These are phyloP conservation scores for Mola mola DNA, from an alignment of 2,113 vertebrate species.

Conservation along the genomic window DNA sequence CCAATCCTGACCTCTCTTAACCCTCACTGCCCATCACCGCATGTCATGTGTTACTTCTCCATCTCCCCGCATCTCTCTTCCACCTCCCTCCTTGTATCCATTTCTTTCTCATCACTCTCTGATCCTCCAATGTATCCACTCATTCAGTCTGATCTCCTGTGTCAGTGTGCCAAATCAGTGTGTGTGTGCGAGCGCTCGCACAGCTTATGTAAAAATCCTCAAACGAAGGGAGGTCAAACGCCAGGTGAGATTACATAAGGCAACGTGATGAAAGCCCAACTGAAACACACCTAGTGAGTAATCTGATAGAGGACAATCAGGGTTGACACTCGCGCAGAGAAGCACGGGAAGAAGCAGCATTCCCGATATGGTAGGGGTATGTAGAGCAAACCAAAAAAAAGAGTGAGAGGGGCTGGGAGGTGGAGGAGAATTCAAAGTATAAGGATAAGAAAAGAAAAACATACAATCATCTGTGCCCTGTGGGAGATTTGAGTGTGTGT, in stretches of 20 bases:
- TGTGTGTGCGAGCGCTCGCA: conserved; percentile 7
- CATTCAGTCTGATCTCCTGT: conserved; percentile 68
- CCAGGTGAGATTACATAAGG: conserved; percentile 71
- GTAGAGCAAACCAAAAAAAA: neutral
- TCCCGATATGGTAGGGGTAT: too few relatives aligned
- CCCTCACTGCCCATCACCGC: conserved; percentile 16
- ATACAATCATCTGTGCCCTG: conserved; percentile 4
- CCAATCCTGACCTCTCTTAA: conserved; percentile 38
- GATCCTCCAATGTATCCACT: conserved; percentile 66
- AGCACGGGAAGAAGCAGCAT: conserved; percentile 11
- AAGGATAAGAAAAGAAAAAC: conserved; percentile 31
- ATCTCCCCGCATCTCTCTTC: conserved; percentile 6
- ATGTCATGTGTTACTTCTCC: conserved; percentile 14
- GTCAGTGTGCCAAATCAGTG: conserved; percentile 66
- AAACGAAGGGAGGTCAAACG: conserved; percentile 29
- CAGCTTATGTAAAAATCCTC: conserved; percentile 65
- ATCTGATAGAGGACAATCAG: conserved; percentile 68
- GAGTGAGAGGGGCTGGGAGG: neutral
- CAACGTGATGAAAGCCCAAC: conserved; percentile 64
- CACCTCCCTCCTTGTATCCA: conserved; percentile 17
- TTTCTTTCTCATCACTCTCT: conserved; percentile 57
- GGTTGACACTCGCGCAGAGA: conserved; percentile 21
- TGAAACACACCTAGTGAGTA: conserved; percentile 57
- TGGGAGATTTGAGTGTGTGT: conserved; percentile 21
- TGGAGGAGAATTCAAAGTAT: neutral